A percentile compares a stretch with the other conserved stretches of the same genome.
Conservation (phyloP, 2,113 vertebrate genomes). For the Trachemys scripta region DNA sequence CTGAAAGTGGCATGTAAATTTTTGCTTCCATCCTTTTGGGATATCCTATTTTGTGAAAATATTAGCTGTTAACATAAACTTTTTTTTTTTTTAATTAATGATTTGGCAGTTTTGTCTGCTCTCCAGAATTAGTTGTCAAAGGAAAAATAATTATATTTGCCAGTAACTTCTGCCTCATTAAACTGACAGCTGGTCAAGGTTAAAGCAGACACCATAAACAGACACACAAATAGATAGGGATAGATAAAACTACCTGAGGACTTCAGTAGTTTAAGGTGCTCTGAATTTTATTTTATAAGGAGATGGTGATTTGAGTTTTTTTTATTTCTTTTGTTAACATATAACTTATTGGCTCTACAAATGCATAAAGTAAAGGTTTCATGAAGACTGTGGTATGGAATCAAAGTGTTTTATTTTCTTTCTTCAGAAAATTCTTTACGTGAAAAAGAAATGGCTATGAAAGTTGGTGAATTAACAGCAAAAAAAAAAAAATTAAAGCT, state of each 20-base stretch:
- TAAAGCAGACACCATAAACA: not conserved
- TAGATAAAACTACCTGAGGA: not conserved
- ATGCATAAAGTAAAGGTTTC: not conserved
- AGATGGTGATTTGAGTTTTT: not conserved
- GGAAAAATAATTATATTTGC: not conserved
- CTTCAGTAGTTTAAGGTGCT: not conserved
- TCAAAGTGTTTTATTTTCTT: not conserved
- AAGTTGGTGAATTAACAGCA: not conserved
- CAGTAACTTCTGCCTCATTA: not conserved
- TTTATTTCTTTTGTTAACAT: fast-evolving
- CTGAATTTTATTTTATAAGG: not conserved
- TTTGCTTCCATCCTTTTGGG: not conserved
- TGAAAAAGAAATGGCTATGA: not conserved
- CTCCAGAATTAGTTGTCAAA: not conserved
- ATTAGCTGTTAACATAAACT: not conserved
- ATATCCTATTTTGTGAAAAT: not conserved
- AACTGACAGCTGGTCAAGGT: not conserved
- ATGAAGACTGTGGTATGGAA: not conserved
- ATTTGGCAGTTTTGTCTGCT: not conserved
- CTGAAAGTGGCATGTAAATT: too few species aligned
- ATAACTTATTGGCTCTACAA: fast-evolving
- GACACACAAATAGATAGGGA: not conserved
- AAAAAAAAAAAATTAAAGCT: not conserved
- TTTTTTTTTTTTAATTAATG: not conserved
- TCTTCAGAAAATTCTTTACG: not conserved